phyloP scores from a whole-genome alignment of 2,888 invertebrate genomes.

The Ormia ochracea region DNA sequence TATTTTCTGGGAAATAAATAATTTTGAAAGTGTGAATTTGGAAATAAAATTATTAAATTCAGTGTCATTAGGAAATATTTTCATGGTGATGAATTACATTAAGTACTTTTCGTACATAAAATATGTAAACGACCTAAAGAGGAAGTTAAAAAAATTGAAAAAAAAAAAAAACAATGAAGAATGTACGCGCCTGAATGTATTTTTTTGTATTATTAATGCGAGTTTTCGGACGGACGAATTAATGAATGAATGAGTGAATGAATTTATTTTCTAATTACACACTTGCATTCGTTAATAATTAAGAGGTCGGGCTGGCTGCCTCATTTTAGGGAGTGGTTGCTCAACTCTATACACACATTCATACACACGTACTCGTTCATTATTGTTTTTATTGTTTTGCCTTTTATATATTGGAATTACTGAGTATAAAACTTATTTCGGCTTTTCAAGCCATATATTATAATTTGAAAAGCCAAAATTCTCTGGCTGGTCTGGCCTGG shows the following conservation, averaged over 20 bases:
- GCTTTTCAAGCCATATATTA: slow-evolving; percentile 12
- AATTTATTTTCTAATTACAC: slow-evolving; percentile 36
- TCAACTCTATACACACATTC: no score
- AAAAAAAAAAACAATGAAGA: neutral
- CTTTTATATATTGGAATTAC: slow-evolving; percentile 3
- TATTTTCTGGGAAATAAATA: no score
- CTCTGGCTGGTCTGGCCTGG: no score
- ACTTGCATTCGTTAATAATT: slow-evolving; percentile 30
- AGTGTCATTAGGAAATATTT: neutral
- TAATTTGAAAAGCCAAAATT: slow-evolving; percentile 6
- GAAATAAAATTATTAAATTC: neutral
- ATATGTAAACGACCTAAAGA: slow-evolving; percentile 23
- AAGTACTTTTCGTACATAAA: neutral
- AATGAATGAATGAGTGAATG: neutral
- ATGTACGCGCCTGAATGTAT: no score
- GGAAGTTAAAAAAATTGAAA: slow-evolving; percentile 7
- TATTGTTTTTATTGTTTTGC: neutral
- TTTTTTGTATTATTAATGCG: slow-evolving; percentile 15
- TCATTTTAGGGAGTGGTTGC: slow-evolving; percentile 46
- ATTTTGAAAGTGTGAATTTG: no score
- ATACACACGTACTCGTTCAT: no score
- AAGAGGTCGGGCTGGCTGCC: slow-evolving; percentile 24
- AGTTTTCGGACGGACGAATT: slow-evolving; percentile 5
- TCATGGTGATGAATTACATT: slow-evolving; percentile 1
- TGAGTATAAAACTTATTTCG: slow-evolving; percentile 4